Evolutionary conservation across 1,140 invertebrate species (phyloP).

Genomic region (Schmidtea mediterranea): DNA sequence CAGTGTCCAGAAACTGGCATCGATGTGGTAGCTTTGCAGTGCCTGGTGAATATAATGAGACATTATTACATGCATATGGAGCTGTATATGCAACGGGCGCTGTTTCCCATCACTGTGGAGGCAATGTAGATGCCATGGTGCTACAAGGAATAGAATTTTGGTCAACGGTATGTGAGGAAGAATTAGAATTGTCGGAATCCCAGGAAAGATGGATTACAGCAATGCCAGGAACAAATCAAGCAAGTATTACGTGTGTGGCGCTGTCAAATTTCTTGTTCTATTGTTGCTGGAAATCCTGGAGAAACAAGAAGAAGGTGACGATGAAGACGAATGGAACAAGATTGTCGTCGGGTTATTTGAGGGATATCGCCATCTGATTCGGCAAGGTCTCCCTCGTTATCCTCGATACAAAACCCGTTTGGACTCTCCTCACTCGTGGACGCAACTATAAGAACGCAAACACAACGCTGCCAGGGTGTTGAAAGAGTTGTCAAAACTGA

Average conservation of each 20-base stretch:
- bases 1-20: conserved; percentile 46
- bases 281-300: conserved; percentile 72
- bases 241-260: conserved; percentile 69
- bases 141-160: conserved; percentile 98
- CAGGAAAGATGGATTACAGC: conserved; percentile 44
- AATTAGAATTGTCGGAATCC: conserved; percentile 85
- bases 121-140: conserved; percentile 89
- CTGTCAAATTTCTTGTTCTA: conserved; percentile 70
- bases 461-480: conserved; percentile 56
- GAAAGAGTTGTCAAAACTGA: conserved; percentile 39
- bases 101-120: conserved; percentile 94
- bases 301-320: conserved; percentile 53
- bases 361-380: conserved; percentile 66
- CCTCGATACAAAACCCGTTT: conserved; percentile 52
- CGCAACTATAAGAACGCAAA: conserved; percentile 51
- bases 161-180: conserved; percentile 97
- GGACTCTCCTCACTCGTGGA: conserved; percentile 51
- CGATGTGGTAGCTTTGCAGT: conserved; percentile 73
- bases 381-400: conserved; percentile 49
- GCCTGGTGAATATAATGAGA: conserved; percentile 92
- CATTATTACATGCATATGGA: conserved; percentile 98
- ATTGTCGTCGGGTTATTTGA: too few species aligned
- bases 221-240: conserved; percentile 59
- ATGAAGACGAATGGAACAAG: conserved; percentile 99
- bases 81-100: conserved; percentile 78